Evolutionary conservation across 1,140 invertebrate genomes (phyloP).

Genomic region (Lordiphosa stackelbergi): DNA sequence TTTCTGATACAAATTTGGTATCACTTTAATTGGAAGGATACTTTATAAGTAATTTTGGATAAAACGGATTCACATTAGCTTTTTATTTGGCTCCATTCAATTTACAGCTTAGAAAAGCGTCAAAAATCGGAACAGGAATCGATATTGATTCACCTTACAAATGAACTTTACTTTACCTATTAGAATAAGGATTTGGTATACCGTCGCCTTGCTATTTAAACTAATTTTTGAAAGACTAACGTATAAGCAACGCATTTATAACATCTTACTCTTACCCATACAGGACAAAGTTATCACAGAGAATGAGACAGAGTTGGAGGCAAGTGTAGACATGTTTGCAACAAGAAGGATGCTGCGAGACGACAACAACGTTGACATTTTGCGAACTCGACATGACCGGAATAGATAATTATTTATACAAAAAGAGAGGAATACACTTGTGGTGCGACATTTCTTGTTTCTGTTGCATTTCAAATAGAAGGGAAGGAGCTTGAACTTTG

Average conservation of each 20-base stretch:
- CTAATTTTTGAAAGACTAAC: neutral
- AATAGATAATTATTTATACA: conserved; percentile 59
- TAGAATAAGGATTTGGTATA: no score
- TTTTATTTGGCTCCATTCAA: no score
- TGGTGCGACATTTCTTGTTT: neutral
- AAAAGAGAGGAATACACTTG: conserved; percentile 6
- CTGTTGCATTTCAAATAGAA: conserved; percentile 22
- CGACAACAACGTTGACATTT: conserved; percentile 17
- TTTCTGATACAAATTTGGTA: no score
- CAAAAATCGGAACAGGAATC: no score
- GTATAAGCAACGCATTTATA: neutral
- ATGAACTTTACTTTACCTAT: no score
- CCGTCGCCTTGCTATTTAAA: no score
- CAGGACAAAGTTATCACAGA: conserved; percentile 1
- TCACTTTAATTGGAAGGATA: no score
- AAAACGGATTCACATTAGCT: no score
- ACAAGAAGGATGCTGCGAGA: conserved; percentile 7
- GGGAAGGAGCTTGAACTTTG: conserved; percentile 3
- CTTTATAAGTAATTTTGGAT: no score
- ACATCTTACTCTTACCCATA: conserved; percentile 1
- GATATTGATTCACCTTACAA: no score
- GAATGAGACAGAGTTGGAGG: neutral
- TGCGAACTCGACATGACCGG: conserved; percentile 45
- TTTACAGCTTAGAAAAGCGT: no score
- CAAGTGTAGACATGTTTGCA: conserved; percentile 21